Base-by-base conservation (phyloP, 2,797 vertebrate genomes). In the Mionectes olivaceus region DNA sequence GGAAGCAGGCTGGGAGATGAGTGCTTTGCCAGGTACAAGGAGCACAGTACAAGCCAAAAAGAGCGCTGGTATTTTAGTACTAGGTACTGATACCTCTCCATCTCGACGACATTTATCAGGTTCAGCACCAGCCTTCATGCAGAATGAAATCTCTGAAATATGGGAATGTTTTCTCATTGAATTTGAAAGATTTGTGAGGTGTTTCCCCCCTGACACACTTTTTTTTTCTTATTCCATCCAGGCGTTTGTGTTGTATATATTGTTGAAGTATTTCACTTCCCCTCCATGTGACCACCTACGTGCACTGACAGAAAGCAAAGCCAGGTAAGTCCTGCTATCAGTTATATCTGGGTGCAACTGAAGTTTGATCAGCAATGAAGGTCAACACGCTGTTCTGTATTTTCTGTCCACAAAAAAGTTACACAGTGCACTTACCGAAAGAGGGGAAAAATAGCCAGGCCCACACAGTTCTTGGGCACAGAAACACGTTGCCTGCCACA, bases 311-410 rank as follows among this genome's bases (percentile, higher is more conserved):
- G 56, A 92, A 92, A 74, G 63, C 46, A 94, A 91, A 91, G 67
- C 69, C 87, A 94, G 94, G 93, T 93, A 84, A 88, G 80, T 77
- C 24, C 46, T 86, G 47, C 85, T 79, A 43, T 88, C 80, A 79
- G 63, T 88, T 94, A 83, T 32, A 79, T 82, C 65, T 88, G 70
- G 19, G 47, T 83, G 59, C 73, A 93, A 73, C 35, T 85, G 75
- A 91, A 87, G 91, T 91, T 90, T 89, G 61, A 91, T 91, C 84
- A 80, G 87, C 79, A 86, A 4, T 86, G 82, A 93, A 94, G 68
- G 88, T 92, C 81, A 92, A 71, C 67, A 86, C 1, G 2, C 61
- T 67, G 67, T 43, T 93, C 55, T 55, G 69, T 67, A 73, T 95
- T 93, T 93, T 94, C 70, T 93, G 59, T 82, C 85, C 80, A 67